Evolutionary conservation across 2,797 vertebrate genomes (phyloP).

Genomic region (Harpagifer antarcticus): DNA sequence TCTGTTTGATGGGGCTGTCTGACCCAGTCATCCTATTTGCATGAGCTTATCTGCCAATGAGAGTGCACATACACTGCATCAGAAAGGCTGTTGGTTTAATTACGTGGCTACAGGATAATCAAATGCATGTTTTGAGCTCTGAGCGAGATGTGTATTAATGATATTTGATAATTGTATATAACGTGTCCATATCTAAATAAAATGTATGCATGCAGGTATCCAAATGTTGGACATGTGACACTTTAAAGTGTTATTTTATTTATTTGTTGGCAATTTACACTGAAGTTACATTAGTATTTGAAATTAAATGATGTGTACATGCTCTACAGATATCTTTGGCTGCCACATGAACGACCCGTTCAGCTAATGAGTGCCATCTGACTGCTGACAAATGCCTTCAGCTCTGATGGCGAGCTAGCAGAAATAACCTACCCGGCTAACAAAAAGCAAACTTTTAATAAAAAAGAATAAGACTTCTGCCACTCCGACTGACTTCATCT

Average conservation of each 20-base stretch:
- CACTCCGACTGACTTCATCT: not conserved
- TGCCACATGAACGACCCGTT: slow-evolving; percentile 2
- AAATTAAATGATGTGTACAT: not conserved
- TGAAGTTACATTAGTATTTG: not conserved
- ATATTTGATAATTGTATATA: not conserved
- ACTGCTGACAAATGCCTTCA: slow-evolving; percentile 51
- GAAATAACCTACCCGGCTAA: slow-evolving; percentile 46
- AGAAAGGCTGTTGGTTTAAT: slow-evolving; percentile 48
- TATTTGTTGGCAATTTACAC: not conserved
- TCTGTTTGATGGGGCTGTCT: slow-evolving; percentile 75
- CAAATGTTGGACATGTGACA: not conserved
- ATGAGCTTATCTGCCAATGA: slow-evolving; percentile 79
- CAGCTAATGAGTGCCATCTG: slow-evolving; percentile 36
- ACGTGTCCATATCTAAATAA: not conserved
- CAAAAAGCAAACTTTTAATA: slow-evolving; percentile 56
- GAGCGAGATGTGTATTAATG: not conserved
- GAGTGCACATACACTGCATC: slow-evolving; percentile 58
- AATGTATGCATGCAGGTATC: not conserved
- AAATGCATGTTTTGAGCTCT: slow-evolving; percentile 19
- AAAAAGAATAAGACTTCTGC: not conserved
- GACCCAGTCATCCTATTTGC: slow-evolving; percentile 80
- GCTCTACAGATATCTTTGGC: not conserved
- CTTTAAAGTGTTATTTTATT: not conserved
- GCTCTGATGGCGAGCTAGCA: slow-evolving; percentile 52
- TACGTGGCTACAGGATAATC: slow-evolving; percentile 36